A percentile compares a stretch with the other conserved stretches of the same genome.
These are phyloP conservation scores for Drosophila pruinosa DNA, from an alignment of 1,140 invertebrate species.

Conservation along the genomic window DNA sequence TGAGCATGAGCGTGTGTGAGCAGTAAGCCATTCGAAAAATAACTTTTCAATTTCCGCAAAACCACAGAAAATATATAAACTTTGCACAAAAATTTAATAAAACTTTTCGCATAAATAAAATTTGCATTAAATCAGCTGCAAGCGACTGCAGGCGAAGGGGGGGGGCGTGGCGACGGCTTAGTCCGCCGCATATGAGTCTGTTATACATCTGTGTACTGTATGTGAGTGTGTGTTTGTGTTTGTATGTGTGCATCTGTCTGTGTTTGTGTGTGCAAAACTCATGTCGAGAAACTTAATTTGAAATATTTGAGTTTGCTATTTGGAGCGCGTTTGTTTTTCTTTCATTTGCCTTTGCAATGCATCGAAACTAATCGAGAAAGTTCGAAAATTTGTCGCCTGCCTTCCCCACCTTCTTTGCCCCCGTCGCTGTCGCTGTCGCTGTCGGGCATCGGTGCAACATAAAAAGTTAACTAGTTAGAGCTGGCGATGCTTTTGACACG, in stretches of 20 bases:
- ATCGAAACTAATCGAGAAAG: constrained; percentile 79
- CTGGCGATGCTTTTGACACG: constrained; percentile 37
- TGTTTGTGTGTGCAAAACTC: constrained; percentile 66
- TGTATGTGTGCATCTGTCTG: constrained; percentile 11
- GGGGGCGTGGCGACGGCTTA: constrained; percentile 52
- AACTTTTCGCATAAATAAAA: constrained; percentile 82
- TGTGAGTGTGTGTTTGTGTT: constrained; percentile 13
- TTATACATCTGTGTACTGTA: neutral
- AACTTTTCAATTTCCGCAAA: constrained; percentile 82
- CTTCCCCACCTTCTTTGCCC: neutral
- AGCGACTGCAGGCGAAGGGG: constrained; percentile 42
- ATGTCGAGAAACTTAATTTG: constrained; percentile 81
- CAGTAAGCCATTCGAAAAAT: constrained; percentile 77
- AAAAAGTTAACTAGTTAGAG: constrained; percentile 72
- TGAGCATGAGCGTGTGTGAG: constrained; percentile 33
- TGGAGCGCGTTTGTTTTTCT: constrained; percentile 61
- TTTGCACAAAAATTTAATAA: constrained; percentile 82
- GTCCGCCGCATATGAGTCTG: constrained; percentile 23
- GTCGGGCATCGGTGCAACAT: constrained; percentile 42
- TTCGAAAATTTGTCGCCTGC: constrained; percentile 69
- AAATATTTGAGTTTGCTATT: constrained; percentile 81
- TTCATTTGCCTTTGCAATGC: constrained; percentile 47
- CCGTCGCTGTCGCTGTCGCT: too few relatives aligned
- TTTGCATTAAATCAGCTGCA: constrained; percentile 81
- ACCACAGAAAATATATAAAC: constrained; percentile 81